Evolutionary conservation across 1,140 invertebrate genomes (phyloP).

Genomic region (Heliconius hewitsoni): DNA sequence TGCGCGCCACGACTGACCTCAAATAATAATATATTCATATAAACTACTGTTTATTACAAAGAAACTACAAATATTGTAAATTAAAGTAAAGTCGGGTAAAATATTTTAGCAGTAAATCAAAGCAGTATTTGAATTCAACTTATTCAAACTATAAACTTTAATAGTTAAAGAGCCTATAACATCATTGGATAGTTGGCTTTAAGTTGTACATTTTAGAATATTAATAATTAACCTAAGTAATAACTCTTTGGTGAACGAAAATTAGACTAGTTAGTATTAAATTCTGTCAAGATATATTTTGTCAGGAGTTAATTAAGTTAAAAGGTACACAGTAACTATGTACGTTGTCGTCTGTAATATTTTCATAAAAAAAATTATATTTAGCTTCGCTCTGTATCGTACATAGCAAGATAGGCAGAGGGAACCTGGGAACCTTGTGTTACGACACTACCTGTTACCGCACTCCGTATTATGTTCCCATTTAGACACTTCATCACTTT

Average conservation of each 20-base stretch:
- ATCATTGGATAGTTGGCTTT: constrained; percentile 9
- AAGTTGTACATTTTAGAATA: not conserved
- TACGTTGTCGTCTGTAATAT: too few relatives aligned
- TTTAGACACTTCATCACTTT: too few relatives aligned
- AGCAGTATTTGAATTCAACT: not conserved
- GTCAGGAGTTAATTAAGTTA: not conserved
- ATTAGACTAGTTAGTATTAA: not conserved
- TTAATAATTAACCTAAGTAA: not conserved
- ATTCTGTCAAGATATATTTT: constrained; percentile 4
- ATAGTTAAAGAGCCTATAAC: constrained; percentile 23
- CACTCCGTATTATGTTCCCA: too few relatives aligned
- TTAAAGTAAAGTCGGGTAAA: too few relatives aligned
- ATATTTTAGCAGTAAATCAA: not conserved
- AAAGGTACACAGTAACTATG: too few relatives aligned
- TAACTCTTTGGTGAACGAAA: not conserved
- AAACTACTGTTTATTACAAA: too few relatives aligned
- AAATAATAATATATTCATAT: not conserved
- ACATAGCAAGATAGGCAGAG: not conserved
- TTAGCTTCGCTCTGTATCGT: not conserved
- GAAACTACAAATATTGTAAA: too few relatives aligned
- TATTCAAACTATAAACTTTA: constrained; percentile 1
- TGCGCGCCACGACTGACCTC: too few relatives aligned
- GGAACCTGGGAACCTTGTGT: not conserved
- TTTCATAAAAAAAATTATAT: not conserved
- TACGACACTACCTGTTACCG: not conserved